These are phyloP conservation scores for Smittia sp. DNA, from an alignment of 2,888 invertebrate genomes.

Conservation along the genomic window DNA sequence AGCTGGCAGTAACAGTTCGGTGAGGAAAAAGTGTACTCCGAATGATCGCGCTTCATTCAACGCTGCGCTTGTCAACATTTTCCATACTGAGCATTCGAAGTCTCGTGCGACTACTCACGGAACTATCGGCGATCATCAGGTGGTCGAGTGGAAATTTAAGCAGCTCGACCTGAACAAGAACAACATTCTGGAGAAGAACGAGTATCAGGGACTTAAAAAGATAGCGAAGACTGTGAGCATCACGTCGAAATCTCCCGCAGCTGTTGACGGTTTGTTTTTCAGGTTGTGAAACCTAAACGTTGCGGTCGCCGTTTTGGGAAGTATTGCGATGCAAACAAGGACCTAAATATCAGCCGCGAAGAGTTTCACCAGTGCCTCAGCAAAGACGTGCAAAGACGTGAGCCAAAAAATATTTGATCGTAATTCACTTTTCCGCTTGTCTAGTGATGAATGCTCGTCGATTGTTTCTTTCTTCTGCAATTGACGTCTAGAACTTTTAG, in stretches of 20 bases:
- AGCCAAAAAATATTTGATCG: conserved; percentile 57
- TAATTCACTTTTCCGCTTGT: background rate
- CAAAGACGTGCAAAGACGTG: conserved; percentile 77
- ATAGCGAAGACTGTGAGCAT: conserved; percentile 71
- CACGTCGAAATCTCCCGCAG: background rate
- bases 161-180: conserved; percentile 79
- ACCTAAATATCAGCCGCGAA: conserved; percentile 70
- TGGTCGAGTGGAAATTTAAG: conserved; percentile 88
- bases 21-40: conserved; percentile 32
- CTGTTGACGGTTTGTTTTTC: background rate
- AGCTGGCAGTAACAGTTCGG: conserved; percentile 51
- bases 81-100: conserved; percentile 72
- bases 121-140: conserved; percentile 55
- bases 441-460: background rate
- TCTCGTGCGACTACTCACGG: conserved; percentile 49
- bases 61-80: conserved; percentile 77
- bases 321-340: conserved; percentile 80
- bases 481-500: background rate
- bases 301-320: conserved; percentile 87
- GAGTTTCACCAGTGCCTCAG: conserved; percentile 89
- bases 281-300: conserved; percentile 73
- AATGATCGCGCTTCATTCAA: conserved; percentile 77
- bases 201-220: conserved; percentile 76
- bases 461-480: conserved; percentile 1
- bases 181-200: conserved; percentile 71